phyloP scores from a whole-genome alignment of 2,113 vertebrate genomes.

The Ahaetulla prasina region DNA sequence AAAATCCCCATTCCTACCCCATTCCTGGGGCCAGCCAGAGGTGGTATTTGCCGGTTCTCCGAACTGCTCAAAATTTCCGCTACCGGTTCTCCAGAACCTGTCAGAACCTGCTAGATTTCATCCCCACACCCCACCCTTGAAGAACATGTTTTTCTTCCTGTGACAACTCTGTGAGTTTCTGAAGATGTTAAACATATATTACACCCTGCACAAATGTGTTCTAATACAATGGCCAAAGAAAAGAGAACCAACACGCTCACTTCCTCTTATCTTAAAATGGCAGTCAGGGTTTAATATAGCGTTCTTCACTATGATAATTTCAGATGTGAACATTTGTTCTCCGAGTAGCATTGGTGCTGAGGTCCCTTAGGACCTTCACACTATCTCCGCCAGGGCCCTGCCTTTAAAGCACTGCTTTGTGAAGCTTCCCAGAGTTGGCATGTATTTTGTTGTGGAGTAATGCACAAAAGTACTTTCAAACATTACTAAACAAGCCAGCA shows the following conservation, averaged over 20 bases:
- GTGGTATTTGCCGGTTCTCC: too few species aligned
- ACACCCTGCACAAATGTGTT: neutral
- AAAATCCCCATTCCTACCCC: too few species aligned
- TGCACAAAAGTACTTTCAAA: neutral
- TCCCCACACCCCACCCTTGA: neutral
- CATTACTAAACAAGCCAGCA: neutral
- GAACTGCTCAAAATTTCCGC: too few species aligned
- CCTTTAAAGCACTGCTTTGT: neutral
- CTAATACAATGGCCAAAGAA: neutral
- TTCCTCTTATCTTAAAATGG: neutral
- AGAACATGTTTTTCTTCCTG: neutral
- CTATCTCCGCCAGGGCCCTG: neutral
- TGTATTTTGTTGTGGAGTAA: neutral
- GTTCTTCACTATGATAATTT: neutral
- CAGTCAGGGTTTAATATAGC: neutral
- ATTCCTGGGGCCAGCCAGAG: too few species aligned
- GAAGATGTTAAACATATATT: neutral
- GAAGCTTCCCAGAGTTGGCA: neutral
- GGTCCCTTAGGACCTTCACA: neutral
- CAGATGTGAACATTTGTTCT: neutral
- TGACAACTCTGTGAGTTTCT: neutral
- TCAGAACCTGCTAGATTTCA: too few species aligned
- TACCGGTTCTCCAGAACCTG: too few species aligned
- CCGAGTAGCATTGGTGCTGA: neutral
- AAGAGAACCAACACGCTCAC: too few species aligned